A percentile compares a stretch with the other conserved stretches of the same genome.
Evolutionary conservation across 2,888 invertebrate genomes (phyloP).

Genomic region (Polydrusus cervinus): DNA sequence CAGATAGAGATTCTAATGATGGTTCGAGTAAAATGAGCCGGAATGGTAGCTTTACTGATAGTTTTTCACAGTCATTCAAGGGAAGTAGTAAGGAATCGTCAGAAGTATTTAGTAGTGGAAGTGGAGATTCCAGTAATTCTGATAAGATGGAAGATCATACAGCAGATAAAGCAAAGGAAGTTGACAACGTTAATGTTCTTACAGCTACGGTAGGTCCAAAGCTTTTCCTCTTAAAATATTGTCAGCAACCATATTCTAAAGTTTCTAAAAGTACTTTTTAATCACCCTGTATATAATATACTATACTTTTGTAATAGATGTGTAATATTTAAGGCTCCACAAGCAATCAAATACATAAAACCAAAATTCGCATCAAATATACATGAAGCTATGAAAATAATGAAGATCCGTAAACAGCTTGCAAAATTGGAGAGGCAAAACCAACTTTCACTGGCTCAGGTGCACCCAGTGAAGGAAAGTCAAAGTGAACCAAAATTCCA

Average conservation of each 20-base stretch:
- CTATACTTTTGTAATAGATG: not conserved
- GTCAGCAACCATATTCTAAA: too few relatives aligned
- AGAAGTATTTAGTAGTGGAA: conserved; percentile 49
- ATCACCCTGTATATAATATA: too few relatives aligned
- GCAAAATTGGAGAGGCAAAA: conserved; percentile 76
- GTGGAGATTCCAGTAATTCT: conserved; percentile 68
- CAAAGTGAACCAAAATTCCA: not conserved
- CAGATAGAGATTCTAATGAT: conserved; percentile 87
- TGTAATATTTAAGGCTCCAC: conserved; percentile 32
- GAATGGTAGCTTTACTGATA: conserved; percentile 68
- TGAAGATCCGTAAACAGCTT: conserved; percentile 79
- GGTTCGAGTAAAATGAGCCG: conserved; percentile 72
- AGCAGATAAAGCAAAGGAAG: conserved; percentile 28
- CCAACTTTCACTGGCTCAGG: conserved; percentile 62
- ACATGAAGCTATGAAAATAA: conserved; percentile 78
- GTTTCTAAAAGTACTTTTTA: too few relatives aligned
- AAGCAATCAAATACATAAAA: conserved; percentile 72
- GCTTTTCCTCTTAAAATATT: too few relatives aligned
- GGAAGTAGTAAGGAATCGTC: conserved; percentile 44
- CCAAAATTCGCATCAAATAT: conserved; percentile 82
- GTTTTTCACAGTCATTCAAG: conserved; percentile 23
- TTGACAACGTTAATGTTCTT: conserved; percentile 57
- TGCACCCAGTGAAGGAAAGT: conserved; percentile 12
- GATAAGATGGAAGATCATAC: conserved; percentile 60
- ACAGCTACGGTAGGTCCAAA: conserved; percentile 27